phyloP scores from a whole-genome alignment of 2,888 invertebrate genomes.

The Octodonta nipae region DNA sequence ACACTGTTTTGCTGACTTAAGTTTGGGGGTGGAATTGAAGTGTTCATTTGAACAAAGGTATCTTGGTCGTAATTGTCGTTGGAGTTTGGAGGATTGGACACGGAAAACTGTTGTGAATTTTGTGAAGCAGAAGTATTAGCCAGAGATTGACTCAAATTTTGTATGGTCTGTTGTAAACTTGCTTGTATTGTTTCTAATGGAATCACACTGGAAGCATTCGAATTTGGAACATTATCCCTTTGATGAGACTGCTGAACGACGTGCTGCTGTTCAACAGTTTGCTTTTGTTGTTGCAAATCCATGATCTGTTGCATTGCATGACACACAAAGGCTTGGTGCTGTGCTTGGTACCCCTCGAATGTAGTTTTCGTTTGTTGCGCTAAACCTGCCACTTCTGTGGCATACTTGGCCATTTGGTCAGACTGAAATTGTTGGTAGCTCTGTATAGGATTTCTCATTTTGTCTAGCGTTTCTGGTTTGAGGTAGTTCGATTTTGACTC shows the following conservation, averaged over 20 bases:
- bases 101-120: slow-evolving; percentile 7
- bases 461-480: slow-evolving; percentile 66
- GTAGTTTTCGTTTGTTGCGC: slow-evolving; percentile 69
- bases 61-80: too few species aligned
- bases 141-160: slow-evolving; percentile 18
- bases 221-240: slow-evolving; percentile 9
- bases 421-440: slow-evolving; percentile 86
- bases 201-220: slow-evolving; percentile 19
- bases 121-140: not conserved
- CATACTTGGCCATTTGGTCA: slow-evolving; percentile 67
- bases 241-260: slow-evolving; percentile 8
- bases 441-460: slow-evolving; percentile 72
- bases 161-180: slow-evolving; percentile 24
- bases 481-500: slow-evolving; percentile 89
- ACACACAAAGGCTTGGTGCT: slow-evolving; percentile 87
- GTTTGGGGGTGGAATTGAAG: slow-evolving; percentile 32
- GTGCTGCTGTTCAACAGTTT: slow-evolving; percentile 30
- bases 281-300: slow-evolving; percentile 63
- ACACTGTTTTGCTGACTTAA: slow-evolving; percentile 16
- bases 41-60: slow-evolving; percentile 27
- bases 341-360: slow-evolving; percentile 63
- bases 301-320: slow-evolving; percentile 84
- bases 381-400: slow-evolving; percentile 55
- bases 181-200: slow-evolving; percentile 28
- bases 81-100: slow-evolving; percentile 17